Evolutionary conservation across 2,113 vertebrate species (phyloP), one percentile per base, ranked within the genome.

Genomic region (Rhabdomys dilectus): DNA sequence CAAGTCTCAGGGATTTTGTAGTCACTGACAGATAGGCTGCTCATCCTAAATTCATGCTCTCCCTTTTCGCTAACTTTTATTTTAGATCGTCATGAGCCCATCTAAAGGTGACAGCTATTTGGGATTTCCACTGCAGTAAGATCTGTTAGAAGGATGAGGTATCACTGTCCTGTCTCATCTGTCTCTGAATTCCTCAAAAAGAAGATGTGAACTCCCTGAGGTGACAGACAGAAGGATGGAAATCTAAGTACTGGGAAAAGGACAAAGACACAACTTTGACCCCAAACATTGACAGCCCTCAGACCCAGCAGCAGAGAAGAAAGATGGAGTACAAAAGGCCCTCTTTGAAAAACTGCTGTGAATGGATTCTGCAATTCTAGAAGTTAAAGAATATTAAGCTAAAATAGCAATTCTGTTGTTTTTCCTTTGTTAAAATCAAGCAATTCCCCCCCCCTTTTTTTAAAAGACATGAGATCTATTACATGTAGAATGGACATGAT

Each of bases 351-450:
- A 72, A 8, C 9, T 19, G 39, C 3, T 58, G 7, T 34, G 75
- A 93, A 39, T 16, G 31, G 21, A 85, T 60, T 80, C 68, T 80
- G 22, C 84, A 12, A 56, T 66, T 87, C 77, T 17, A 62, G 78
- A 10, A 64, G 45, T 51, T 89, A 31, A 92, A 93, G 73, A 94
- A 56, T 34, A 70, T 26, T 75, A 62, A 3, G 34, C 66, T 45
- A n/a, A 94, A 68, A 94, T 2, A 89, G 31, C 36, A 66, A 51
- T 66, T 89, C 90, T 81, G 88, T 36, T 56, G 48, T 29, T 82
- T 86, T 70, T 68, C 42, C 39, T 93, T 93, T 93, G 66, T 34
- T 87, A 53, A 89, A 94, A 78, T 89, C 58, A 96, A 93, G 85
- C 34, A 91, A 90, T 39, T 93, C 16, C 11, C 64, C 48, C 51